A percentile compares a stretch with the other conserved stretches of the same genome.
phyloP scores from a whole-genome alignment of 92 coral and sea anemone species.

The Galaxea fascicularis region DNA sequence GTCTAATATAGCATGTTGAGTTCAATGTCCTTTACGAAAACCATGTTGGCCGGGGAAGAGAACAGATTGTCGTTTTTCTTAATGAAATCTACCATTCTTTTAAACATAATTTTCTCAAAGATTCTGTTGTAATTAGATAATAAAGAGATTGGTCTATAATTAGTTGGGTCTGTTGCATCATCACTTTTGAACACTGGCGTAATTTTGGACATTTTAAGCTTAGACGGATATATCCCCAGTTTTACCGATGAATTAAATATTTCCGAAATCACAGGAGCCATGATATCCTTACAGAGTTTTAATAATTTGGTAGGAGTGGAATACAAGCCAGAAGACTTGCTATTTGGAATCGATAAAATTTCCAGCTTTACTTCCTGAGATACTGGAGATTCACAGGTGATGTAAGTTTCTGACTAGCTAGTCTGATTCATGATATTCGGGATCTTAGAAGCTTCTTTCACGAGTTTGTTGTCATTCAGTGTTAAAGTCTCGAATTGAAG shows the following conservation, averaged over 20 bases:
- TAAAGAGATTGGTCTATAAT: background rate
- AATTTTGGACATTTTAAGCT: background rate
- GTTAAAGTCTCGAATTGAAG: too few species aligned
- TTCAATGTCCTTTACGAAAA: too few species aligned
- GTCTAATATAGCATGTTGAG: background rate
- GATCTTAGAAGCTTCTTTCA: too few species aligned
- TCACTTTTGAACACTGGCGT: background rate
- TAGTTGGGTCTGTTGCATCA: background rate
- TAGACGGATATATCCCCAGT: background rate
- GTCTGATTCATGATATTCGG: too few species aligned
- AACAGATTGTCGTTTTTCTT: background rate
- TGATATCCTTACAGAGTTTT: background rate
- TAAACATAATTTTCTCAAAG: background rate
- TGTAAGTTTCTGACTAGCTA: too few species aligned
- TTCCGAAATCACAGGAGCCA: background rate
- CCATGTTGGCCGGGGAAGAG: background rate
- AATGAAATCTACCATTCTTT: background rate
- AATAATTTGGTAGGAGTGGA: too few species aligned
- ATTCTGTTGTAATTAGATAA: background rate
- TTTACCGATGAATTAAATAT: background rate
- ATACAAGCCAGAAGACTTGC: too few species aligned
- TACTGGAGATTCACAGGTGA: too few species aligned
- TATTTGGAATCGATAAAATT: too few species aligned
- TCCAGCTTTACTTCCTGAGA: too few species aligned
- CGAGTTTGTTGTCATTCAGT: too few species aligned